Evolutionary conservation across 2,888 invertebrate species (phyloP), one percentile per base, ranked within the genome.

Genomic region (Arge pagana): DNA sequence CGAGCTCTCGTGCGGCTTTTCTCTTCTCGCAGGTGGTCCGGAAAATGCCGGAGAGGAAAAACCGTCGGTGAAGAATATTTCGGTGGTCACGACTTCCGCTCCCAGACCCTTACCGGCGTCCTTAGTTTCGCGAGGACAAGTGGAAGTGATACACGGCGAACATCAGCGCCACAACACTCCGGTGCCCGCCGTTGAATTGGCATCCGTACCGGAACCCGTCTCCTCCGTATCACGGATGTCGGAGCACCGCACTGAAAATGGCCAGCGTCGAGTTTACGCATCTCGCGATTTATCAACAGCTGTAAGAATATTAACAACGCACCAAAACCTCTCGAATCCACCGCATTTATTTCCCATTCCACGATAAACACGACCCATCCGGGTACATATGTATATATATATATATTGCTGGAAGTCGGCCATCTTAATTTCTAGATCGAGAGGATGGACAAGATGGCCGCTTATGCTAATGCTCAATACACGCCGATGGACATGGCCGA

Each of bases 401-500:
- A n/a, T n/a, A n/a, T n/a, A n/a, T n/a, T n/a, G n/a, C n/a, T n/a
- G n/a, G n/a, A n/a, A n/a, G n/a, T n/a, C n/a, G n/a, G n/a, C n/a
- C n/a, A n/a, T n/a, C n/a, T 41, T 55, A 41, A 40, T 19, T 42
- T 51, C 50, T 55, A 57, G 58, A 57, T 61, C 55, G 70, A 66
- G 33, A 72, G 86, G 85, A 78, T 83, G 73, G 82, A 83, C 43
- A 82, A 81, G 61, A 81, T 76, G 53, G 70, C 79, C 0, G 67
- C 82, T 1, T 83, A 82, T 63, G 72, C 81, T 5, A 85, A 83
- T 43, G 83, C 85, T 2, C 87, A 88, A 64, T 89, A 89, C 67
- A 85, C 88, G 0, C 88, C 90, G 0, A 78, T 87, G 48, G 90
- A 90, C 65, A 87, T 90, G 85, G 90, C 90, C 0, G 88, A 89